Evolutionary conservation across 2,797 vertebrate species (phyloP).

Genomic region (Dromococcyx pavoninus): DNA sequence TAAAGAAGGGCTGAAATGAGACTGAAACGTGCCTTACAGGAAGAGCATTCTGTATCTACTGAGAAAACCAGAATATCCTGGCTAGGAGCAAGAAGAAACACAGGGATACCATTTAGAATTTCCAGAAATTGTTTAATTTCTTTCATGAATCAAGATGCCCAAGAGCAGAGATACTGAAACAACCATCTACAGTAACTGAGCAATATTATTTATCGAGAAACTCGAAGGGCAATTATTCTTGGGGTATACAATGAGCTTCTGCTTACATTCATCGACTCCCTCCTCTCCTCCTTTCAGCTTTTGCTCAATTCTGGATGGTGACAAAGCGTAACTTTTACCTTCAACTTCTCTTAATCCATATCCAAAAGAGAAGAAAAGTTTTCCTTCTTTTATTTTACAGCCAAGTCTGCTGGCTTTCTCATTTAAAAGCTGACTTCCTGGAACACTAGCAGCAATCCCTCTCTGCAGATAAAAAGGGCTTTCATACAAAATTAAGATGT

Average conservation of each 20-base stretch:
- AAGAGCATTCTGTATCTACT: background rate
- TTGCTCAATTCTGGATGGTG: background rate
- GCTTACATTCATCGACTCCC: background rate
- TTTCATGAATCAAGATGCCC: background rate
- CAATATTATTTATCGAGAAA: background rate
- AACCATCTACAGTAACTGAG: background rate
- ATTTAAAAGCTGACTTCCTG: conserved; percentile 25
- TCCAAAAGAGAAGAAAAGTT: background rate
- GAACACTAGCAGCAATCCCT: background rate
- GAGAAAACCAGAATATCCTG: background rate
- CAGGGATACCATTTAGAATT: background rate
- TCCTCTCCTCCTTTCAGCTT: background rate
- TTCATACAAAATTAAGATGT: conserved; percentile 53
- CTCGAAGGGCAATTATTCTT: background rate
- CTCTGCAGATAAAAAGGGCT: conserved; percentile 45
- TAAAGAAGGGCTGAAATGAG: background rate
- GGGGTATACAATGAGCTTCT: background rate
- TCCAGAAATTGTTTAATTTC: background rate
- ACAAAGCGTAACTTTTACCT: background rate
- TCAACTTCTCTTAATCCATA: background rate
- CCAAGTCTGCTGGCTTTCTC: background rate
- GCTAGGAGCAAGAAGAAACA: background rate
- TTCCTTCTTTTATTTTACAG: background rate
- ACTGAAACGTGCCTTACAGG: background rate
- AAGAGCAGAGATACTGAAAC: background rate